A percentile compares a stretch with the other conserved stretches of the same genome.
Evolutionary conservation across 2,797 vertebrate genomes (phyloP).

Genomic region (Glyptemys insculpta): DNA sequence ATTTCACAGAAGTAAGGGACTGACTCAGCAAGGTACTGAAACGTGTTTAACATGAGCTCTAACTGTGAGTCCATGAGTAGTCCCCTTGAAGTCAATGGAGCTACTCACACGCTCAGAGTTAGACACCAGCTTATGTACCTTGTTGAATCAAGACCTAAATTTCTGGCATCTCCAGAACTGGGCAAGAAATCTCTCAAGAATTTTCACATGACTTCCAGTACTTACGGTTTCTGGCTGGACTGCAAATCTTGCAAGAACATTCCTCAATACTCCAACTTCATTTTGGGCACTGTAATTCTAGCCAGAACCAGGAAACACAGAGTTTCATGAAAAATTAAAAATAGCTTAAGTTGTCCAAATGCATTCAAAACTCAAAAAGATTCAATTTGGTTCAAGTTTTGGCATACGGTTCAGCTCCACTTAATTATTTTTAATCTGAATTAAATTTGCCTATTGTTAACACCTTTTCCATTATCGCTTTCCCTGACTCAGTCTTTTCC

Average conservation of each 20-base stretch:
- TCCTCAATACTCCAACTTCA: background rate
- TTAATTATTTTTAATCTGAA: background rate
- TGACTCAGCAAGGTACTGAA: background rate
- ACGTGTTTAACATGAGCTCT: background rate
- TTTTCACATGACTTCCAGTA: conserved; percentile 9
- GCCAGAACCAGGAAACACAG: background rate
- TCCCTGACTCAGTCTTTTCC: background rate
- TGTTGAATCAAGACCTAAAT: background rate
- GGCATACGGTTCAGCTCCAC: background rate
- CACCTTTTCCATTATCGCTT: background rate
- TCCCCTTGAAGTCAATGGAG: background rate
- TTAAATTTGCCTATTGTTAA: background rate
- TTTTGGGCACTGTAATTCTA: background rate
- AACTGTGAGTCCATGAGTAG: background rate
- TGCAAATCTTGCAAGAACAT: background rate
- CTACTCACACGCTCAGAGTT: background rate
- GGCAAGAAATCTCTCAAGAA: background rate
- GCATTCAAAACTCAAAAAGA: background rate
- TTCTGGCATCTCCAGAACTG: background rate
- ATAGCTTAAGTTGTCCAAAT: background rate
- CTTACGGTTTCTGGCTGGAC: background rate
- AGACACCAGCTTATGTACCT: background rate
- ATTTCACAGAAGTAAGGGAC: background rate
- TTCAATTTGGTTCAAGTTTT: background rate
- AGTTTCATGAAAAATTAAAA: conserved; percentile 21